Base-by-base conservation (phyloP, 2,888 invertebrate genomes). In the Megaustenia siamemsis region DNA sequence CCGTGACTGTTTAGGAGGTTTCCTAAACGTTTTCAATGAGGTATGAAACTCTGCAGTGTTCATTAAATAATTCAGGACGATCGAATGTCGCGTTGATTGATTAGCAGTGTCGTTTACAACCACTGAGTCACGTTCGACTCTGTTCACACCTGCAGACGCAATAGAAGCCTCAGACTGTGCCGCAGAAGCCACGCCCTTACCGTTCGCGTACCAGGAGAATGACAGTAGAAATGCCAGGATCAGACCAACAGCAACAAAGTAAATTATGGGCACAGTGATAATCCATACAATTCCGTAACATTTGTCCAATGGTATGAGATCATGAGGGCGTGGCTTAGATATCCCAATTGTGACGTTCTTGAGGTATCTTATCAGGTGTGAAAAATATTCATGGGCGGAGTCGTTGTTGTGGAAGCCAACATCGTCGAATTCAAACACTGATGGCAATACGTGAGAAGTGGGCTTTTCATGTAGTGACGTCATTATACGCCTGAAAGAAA, bases 191-290 rank as follows among this genome's bases (percentile, higher is more conserved):
- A 40, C 28, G 10, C 40, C n/a, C 6, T 2, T 28, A 12, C n/a
- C 53, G 32, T 73, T 35, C 28, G 15, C 49, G 49, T 73, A 73
- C 73, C 73, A 73, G 73, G 49, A 73, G 18, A 45, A 73, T 10
- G 49, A 15, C 12, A 73, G 21, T 5, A 73, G 32, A 5, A 49
- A 15, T 15, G 32, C 15, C 0, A 73, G 32, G 15, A 49, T 18
- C 21, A 73, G 18, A 28, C 18, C 32, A 0, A 73, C 73, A 4
- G n/a, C 49, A 49, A 49, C 49, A 35, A 73, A 73, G 21, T 73
- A 73, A 32, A 43, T 49, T 15, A 73, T 32, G 32, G 73, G 73
- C 32, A 73, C 15, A 21, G 32, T 0, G 15, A 73, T 49, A 3
- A 49, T 21, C 73, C 73, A 73, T 5, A 73, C 12, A 24, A 73